These are phyloP conservation scores for Cisticola juncidis DNA, from an alignment of 2,113 vertebrate genomes.

Conservation along the genomic window DNA sequence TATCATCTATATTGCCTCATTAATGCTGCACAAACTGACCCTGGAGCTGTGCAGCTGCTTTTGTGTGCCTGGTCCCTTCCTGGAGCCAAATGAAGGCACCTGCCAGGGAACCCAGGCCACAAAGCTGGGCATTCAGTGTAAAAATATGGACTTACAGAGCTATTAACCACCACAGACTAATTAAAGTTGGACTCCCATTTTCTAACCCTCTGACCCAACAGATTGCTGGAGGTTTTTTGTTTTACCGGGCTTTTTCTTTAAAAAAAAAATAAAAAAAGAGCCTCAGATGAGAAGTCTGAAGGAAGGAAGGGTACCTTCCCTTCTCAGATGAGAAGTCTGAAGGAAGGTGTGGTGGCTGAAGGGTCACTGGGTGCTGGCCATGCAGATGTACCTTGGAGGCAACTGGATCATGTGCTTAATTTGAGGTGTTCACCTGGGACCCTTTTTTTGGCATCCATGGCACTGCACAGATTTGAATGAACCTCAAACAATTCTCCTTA, in stretches of 20 bases:
- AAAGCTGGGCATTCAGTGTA: not conserved
- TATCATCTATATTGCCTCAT: slow-evolving; percentile 68
- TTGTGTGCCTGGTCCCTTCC: not conserved
- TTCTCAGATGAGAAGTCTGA: not conserved
- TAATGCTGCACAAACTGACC: slow-evolving; percentile 43
- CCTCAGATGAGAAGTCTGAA: not conserved
- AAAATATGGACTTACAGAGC: not conserved
- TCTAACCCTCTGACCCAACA: not conserved
- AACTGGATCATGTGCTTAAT: not conserved
- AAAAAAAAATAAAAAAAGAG: not conserved
- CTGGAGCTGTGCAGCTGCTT: slow-evolving; percentile 20
- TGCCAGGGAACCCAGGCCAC: slow-evolving; percentile 30
- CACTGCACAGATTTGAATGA: not conserved
- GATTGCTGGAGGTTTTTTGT: not conserved
- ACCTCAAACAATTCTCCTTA: not conserved
- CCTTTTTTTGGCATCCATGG: not conserved
- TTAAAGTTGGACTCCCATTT: slow-evolving; percentile 42
- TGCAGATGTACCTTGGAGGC: not conserved
- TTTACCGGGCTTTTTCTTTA: not conserved
- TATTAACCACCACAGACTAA: not conserved
- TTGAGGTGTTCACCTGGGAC: not conserved
- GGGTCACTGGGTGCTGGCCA: rapidly evolving
- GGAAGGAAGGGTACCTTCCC: not conserved
- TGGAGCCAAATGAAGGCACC: not conserved
- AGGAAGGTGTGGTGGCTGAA: not conserved